A percentile compares a stretch with the other conserved stretches of the same genome.
Evolutionary conservation across 2,113 vertebrate species (phyloP).

Genomic region (Genyomyrus donnyi): DNA sequence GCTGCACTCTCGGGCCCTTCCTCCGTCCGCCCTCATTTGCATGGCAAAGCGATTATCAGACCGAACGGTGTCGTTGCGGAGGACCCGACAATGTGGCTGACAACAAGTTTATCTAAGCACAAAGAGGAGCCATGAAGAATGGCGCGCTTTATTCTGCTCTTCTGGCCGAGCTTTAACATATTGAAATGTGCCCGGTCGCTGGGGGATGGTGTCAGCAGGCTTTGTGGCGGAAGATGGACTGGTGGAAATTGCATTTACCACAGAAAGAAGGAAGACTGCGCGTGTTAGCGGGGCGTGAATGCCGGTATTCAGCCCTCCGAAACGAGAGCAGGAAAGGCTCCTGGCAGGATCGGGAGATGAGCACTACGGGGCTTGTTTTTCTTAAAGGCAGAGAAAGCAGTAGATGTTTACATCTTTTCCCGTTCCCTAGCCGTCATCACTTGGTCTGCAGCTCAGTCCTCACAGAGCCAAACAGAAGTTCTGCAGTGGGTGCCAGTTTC

Average conservation of each 20-base stretch:
- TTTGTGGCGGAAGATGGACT: constrained; percentile 12
- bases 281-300: constrained; percentile 4
- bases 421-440: neutral
- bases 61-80: constrained; percentile 15
- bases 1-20: neutral
- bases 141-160: constrained; percentile 1
- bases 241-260: constrained; percentile 18
- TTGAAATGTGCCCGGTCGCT: constrained; percentile 7
- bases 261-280: constrained; percentile 4
- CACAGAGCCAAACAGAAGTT: neutral
- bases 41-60: constrained; percentile 24
- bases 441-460: neutral
- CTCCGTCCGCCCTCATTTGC: constrained; percentile 16
- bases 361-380: neutral
- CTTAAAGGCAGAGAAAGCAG: constrained; percentile 8
- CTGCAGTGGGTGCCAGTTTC: neutral
- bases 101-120: constrained; percentile 27
- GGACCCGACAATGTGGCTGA: constrained; percentile 13
- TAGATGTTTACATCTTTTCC: constrained; percentile 8
- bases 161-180: constrained; percentile 18
- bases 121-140: constrained; percentile 23
- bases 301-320: neutral
- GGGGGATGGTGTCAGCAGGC: constrained; percentile 14
- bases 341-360: neutral
- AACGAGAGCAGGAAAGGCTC: neutral